These are phyloP conservation scores for Brachirus orientalis DNA, from an alignment of 2,113 vertebrate genomes.

Conservation along the genomic window DNA sequence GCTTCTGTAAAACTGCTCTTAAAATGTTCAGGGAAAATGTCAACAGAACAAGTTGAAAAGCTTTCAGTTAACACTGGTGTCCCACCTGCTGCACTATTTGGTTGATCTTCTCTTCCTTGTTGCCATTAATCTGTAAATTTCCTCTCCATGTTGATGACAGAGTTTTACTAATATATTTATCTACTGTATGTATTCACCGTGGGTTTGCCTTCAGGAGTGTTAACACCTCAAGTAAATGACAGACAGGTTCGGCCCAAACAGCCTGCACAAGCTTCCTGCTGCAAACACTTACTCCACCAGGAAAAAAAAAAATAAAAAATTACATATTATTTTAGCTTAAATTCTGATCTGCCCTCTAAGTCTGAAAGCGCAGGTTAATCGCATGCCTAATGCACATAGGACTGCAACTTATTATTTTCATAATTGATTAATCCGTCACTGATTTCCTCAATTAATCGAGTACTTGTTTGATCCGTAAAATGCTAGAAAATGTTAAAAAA, in stretches of 20 bases:
- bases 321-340: not conserved
- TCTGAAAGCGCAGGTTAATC: constrained; percentile 16
- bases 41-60: constrained; percentile 41
- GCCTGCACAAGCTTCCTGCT: constrained; percentile 42
- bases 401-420: too few species aligned
- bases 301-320: too few species aligned
- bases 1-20: constrained; percentile 22
- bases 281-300: constrained; percentile 26
- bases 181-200: constrained; percentile 67
- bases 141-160: constrained; percentile 12
- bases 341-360: constrained; percentile 14
- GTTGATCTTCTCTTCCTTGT: too few species aligned
- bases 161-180: constrained; percentile 47
- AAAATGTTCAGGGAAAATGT: constrained; percentile 58
- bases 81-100: constrained; percentile 27
- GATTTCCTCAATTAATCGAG: too few species aligned
- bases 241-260: constrained; percentile 40
- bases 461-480: too few species aligned
- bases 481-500: too few species aligned
- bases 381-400: too few species aligned
- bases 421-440: too few species aligned
- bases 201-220: constrained; percentile 70
- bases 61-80: constrained; percentile 10
- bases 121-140: constrained; percentile 27
- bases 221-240: constrained; percentile 41